phyloP scores from a whole-genome alignment of 2,797 vertebrate species.

The Takifugu rubripes region DNA sequence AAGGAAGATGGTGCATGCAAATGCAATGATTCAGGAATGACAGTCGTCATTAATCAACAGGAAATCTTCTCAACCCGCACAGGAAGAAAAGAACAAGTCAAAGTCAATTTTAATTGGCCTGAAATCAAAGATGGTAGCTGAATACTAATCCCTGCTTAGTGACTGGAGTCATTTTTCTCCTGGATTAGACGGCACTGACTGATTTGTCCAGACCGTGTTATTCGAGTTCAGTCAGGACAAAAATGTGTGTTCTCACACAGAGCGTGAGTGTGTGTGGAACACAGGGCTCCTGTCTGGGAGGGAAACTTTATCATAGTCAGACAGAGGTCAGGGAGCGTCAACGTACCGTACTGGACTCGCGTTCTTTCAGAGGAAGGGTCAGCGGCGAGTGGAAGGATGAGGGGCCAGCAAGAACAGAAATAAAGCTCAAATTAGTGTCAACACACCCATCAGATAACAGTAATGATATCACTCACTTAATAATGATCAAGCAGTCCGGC shows the following conservation, averaged over 20 bases:
- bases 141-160: conserved; percentile 71
- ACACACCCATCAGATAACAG: conserved; percentile 11
- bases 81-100: conserved; percentile 56
- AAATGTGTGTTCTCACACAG: conserved; percentile 55
- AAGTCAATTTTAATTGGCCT: conserved; percentile 83
- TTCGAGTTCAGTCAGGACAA: conserved; percentile 68
- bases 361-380: conserved; percentile 78
- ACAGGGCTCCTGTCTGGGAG: conserved; percentile 39
- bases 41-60: conserved; percentile 19
- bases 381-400: conserved; percentile 69
- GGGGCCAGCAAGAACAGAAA: conserved; percentile 62
- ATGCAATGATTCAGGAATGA: conserved; percentile 6
- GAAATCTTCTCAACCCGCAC: conserved; percentile 51
- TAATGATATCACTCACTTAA: conserved; percentile 6
- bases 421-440: conserved; percentile 66
- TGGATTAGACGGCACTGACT: conserved; percentile 73
- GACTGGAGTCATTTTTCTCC: conserved; percentile 75
- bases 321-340: conserved; percentile 31
- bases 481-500: not conserved
- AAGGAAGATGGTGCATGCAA: not conserved
- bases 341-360: conserved; percentile 92
- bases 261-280: conserved; percentile 48
- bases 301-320: conserved; percentile 35
- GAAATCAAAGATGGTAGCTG: conserved; percentile 73
- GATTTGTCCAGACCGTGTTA: conserved; percentile 70